Conservation (phyloP, 2,113 vertebrate genomes). For the Tamias sibiricus region DNA sequence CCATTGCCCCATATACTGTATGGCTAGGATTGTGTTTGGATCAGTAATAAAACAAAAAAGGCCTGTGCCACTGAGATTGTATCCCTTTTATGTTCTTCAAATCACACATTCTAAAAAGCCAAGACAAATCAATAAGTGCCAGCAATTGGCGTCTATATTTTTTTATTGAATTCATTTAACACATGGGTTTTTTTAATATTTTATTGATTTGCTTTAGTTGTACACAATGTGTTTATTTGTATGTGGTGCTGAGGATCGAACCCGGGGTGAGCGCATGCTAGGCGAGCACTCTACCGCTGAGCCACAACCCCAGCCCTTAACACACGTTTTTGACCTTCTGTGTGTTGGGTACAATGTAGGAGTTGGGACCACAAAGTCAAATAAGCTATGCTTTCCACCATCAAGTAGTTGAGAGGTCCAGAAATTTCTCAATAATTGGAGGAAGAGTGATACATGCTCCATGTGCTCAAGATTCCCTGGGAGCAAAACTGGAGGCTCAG, state of each 20-base stretch:
- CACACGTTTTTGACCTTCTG: not conserved
- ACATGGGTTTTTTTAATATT: too few species aligned
- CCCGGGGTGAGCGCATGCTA: too few species aligned
- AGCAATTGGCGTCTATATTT: not conserved
- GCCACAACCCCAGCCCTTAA: too few species aligned
- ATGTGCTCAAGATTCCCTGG: not conserved
- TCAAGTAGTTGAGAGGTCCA: not conserved
- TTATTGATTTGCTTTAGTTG: too few species aligned
- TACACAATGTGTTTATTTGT: too few species aligned
- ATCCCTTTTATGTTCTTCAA: conserved; percentile 56
- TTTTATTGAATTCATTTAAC: too few species aligned
- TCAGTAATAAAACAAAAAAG: not conserved
- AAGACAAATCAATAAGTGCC: conserved; percentile 38
- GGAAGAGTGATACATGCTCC: not conserved
- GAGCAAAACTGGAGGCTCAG: not conserved
- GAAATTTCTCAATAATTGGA: not conserved
- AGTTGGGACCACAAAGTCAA: not conserved
- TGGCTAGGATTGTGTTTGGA: not conserved
- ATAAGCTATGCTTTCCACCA: not conserved
- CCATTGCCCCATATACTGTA: not conserved
- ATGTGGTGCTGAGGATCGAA: too few species aligned
- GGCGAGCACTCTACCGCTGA: too few species aligned
- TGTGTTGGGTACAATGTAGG: not conserved
- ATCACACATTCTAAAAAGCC: conserved; percentile 47
- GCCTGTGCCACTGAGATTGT: conserved; percentile 6